Conservation (phyloP, 2,797 vertebrate species). For the Malacoraja senta region DNA sequence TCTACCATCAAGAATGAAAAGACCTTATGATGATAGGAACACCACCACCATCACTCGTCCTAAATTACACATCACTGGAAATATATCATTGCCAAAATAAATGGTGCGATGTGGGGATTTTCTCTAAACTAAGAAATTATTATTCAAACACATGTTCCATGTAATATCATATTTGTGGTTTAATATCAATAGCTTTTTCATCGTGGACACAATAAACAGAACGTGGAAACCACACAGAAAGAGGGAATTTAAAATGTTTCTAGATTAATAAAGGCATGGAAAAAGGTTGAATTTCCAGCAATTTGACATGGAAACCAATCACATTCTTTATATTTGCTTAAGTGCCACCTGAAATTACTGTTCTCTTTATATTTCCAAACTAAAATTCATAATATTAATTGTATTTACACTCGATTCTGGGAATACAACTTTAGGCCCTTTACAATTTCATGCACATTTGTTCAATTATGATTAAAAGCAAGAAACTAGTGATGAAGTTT, state of each 20-base stretch:
- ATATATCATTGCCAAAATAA: background rate
- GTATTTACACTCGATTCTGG: background rate
- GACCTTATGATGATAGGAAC: no score
- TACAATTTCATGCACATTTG: background rate
- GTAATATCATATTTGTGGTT: background rate
- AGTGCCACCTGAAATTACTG: background rate
- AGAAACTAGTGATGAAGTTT: background rate
- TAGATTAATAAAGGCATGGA: background rate
- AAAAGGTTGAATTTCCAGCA: background rate
- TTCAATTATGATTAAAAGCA: background rate
- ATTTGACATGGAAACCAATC: background rate
- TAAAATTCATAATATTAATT: background rate
- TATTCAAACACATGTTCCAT: background rate
- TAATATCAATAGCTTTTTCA: background rate
- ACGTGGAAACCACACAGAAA: slow-evolving; percentile 37
- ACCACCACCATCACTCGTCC: no score
- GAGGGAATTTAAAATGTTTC: background rate
- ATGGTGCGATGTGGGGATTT: background rate
- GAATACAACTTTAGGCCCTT: background rate
- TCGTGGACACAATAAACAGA: background rate
- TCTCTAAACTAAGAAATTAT: background rate
- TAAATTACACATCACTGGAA: no score
- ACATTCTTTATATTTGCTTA: background rate
- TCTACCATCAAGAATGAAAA: no score
- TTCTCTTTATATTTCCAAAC: background rate